Evolutionary conservation across 2,797 vertebrate species (phyloP).

Genomic region (Peromyscus attwateri): DNA sequence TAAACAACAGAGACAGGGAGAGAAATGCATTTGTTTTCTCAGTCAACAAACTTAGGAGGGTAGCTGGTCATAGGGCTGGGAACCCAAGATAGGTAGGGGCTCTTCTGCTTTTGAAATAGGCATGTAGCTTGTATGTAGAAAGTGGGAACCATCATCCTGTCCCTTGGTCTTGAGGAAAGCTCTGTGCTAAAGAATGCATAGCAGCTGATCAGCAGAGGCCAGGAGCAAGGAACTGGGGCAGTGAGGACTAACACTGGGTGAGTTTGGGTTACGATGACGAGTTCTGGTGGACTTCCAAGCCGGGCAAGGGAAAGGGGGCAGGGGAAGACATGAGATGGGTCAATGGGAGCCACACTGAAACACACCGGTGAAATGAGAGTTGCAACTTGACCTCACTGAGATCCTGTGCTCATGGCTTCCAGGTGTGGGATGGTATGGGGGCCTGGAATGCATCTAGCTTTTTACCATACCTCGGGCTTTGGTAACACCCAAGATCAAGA

Average conservation of each 20-base stretch:
- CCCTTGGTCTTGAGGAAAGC: neutral
- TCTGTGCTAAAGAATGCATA: neutral
- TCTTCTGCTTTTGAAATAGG: neutral
- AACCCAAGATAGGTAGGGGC: neutral
- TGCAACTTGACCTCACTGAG: neutral
- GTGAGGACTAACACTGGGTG: neutral
- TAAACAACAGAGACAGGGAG: slow-evolving; percentile 8
- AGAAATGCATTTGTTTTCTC: slow-evolving; percentile 2
- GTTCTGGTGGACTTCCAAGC: neutral
- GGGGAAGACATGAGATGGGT: neutral
- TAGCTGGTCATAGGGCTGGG: neutral
- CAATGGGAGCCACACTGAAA: neutral
- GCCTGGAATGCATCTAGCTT: neutral
- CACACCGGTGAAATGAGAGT: neutral
- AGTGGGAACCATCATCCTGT: neutral
- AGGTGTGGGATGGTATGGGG: rapidly evolving
- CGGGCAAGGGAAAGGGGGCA: neutral
- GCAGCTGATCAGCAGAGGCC: neutral
- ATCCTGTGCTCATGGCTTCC: neutral
- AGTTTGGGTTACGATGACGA: neutral
- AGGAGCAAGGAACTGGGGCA: neutral
- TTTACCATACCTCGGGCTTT: neutral
- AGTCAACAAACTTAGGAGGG: neutral
- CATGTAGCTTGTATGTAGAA: neutral
- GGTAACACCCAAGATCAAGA: neutral